Evolutionary conservation across 1,140 invertebrate species (phyloP).

Genomic region (Trigoniulus corallinus): DNA sequence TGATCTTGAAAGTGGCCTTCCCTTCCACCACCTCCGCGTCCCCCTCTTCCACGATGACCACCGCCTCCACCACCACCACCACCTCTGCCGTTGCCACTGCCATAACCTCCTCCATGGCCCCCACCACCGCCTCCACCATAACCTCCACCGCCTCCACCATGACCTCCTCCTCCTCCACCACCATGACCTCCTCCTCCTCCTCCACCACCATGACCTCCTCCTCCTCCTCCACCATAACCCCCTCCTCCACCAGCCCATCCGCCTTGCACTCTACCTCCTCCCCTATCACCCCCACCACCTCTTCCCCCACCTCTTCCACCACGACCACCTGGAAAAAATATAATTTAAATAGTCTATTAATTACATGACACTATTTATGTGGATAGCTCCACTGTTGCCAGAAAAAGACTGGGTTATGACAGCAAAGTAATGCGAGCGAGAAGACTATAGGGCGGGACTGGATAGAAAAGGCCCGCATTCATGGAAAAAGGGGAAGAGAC

Average conservation of each 20-base stretch:
- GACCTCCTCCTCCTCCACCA: constrained; percentile 14
- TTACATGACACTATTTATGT: neutral
- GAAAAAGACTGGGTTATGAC: neutral
- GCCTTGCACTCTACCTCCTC: neutral
- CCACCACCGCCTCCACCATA: neutral
- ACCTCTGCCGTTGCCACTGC: constrained; percentile 13
- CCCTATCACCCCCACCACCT: constrained; percentile 1
- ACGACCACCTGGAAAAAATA: neutral
- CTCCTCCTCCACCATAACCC: constrained; percentile 16
- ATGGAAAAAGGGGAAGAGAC: neutral
- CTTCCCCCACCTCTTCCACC: constrained; percentile 6
- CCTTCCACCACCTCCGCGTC: constrained; percentile 20
- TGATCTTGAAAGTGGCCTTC: constrained; percentile 20
- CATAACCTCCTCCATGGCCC: constrained; percentile 14
- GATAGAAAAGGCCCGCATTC: neutral
- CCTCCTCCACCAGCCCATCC: constrained; percentile 19
- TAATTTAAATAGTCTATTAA: neutral
- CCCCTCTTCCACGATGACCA: constrained; percentile 20
- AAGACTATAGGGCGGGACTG: neutral
- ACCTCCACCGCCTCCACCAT: constrained; percentile 8
- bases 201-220: constrained; percentile 14
- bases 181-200: constrained; percentile 16
- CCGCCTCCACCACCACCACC: constrained; percentile 15
- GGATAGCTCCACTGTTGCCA: constrained; percentile 1
- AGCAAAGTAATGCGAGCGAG: neutral